Conservation (phyloP, 1,140 invertebrate genomes). For the Drosophila biarmipes region DNA sequence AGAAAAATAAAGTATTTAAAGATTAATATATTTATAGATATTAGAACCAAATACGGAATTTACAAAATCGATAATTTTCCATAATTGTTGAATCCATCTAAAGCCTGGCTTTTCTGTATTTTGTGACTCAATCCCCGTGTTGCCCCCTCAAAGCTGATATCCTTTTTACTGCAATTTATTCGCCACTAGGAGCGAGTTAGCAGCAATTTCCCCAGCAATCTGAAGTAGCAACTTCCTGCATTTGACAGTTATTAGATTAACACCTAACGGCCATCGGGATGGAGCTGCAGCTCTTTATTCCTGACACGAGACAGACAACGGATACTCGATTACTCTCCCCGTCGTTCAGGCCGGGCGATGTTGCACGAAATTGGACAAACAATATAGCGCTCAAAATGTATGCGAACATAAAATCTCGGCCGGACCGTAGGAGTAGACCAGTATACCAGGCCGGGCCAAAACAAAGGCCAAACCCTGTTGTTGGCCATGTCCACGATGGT, state of each 20-base stretch:
- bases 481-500: slow-evolving; percentile 19
- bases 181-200: slow-evolving; percentile 37
- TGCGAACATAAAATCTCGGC: slow-evolving; percentile 74
- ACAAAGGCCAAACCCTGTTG: slow-evolving; percentile 62
- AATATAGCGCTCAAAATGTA: slow-evolving; percentile 79
- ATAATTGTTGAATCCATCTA: too few species aligned
- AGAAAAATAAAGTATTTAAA: too few species aligned
- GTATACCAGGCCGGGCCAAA: slow-evolving; percentile 23
- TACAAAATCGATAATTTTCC: too few species aligned
- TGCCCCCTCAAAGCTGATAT: background rate
- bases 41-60: too few species aligned
- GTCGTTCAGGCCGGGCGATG: slow-evolving; percentile 42
- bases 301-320: slow-evolving; percentile 40
- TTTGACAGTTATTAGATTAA: slow-evolving; percentile 82
- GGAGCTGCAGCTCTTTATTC: slow-evolving; percentile 19
- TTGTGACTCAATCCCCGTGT: background rate
- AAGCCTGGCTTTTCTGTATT: too few species aligned
- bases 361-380: slow-evolving; percentile 77
- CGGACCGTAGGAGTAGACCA: slow-evolving; percentile 43
- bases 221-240: slow-evolving; percentile 67
- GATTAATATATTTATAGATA: too few species aligned
- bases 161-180: slow-evolving; percentile 9
- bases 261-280: slow-evolving; percentile 55
- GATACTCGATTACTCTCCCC: slow-evolving; percentile 64
- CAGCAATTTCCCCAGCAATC: slow-evolving; percentile 39